Conservation (phyloP, 2,888 invertebrate species). For the Xylota sylvarum region DNA sequence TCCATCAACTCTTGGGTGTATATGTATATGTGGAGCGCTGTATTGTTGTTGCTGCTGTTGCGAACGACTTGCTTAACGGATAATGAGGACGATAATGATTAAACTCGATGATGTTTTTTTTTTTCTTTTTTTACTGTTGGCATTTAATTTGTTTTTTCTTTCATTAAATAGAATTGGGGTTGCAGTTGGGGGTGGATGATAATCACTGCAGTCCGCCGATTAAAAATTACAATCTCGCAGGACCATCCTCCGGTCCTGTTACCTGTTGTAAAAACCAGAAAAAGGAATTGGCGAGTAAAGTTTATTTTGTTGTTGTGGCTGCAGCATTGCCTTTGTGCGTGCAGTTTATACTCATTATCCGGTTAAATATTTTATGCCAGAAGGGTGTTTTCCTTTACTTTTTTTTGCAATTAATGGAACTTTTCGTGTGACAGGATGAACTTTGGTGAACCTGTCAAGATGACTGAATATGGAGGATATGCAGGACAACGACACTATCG, state of each 20-base stretch:
- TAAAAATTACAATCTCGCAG: slow-evolving; percentile 49
- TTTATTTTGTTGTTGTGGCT: slow-evolving; percentile 20
- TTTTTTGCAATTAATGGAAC: slow-evolving; percentile 42
- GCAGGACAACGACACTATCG: not conserved
- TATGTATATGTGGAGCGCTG: slow-evolving; percentile 2
- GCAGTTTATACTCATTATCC: slow-evolving; percentile 41
- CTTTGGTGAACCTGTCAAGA: slow-evolving; percentile 29
- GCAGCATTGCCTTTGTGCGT: slow-evolving; percentile 6
- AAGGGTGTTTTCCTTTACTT: not conserved
- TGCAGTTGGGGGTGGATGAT: slow-evolving; percentile 4
- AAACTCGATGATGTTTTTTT: slow-evolving; percentile 41
- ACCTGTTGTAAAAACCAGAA: slow-evolving; percentile 58
- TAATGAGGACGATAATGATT: slow-evolving; percentile 68
- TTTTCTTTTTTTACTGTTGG: slow-evolving; percentile 44
- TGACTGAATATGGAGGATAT: not conserved
- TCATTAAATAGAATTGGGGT: slow-evolving; percentile 51
- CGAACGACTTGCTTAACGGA: slow-evolving; percentile 62
- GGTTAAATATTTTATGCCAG: slow-evolving; percentile 44
- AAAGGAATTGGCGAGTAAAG: slow-evolving; percentile 34
- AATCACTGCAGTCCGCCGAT: slow-evolving; percentile 59
- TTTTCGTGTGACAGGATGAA: slow-evolving; percentile 34
- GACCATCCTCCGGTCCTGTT: not conserved
- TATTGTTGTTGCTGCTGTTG: slow-evolving; percentile 30
- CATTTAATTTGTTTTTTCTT: slow-evolving; percentile 68
- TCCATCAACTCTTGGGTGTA: slow-evolving; percentile 49